Conservation (phyloP, 2,888 invertebrate genomes). For the Miltochrista miniata region DNA sequence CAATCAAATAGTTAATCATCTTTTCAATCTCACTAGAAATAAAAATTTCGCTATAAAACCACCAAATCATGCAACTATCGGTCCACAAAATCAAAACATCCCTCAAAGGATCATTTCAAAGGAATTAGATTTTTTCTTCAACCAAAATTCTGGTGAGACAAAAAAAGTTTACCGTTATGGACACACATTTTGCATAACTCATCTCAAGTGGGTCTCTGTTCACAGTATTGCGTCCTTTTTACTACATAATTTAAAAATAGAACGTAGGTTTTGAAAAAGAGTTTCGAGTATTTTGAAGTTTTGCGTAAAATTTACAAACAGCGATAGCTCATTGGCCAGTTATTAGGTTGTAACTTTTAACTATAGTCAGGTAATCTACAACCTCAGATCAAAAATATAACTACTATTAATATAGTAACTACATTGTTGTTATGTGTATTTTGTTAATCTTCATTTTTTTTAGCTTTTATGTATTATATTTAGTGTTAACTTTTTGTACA, state of each 20-base stretch:
- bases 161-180: slow-evolving; percentile 70
- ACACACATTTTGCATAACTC: slow-evolving; percentile 75
- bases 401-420: no score
- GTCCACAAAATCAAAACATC: slow-evolving; percentile 38
- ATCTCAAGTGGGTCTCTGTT: slow-evolving; percentile 60
- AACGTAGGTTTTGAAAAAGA: background rate
- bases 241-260: slow-evolving; percentile 8
- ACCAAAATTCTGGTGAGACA: slow-evolving; percentile 36
- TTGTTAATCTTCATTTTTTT: no score
- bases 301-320: no score
- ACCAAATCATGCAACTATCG: slow-evolving; percentile 25
- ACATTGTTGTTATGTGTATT: no score
- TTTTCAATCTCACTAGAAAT: background rate
- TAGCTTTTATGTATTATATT: no score
- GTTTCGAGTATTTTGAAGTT: no score
- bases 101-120: slow-evolving; percentile 35
- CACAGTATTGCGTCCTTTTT: slow-evolving; percentile 45
- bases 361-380: no score
- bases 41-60: slow-evolving; percentile 25
- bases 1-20: background rate
- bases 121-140: slow-evolving; percentile 42
- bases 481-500: no score
- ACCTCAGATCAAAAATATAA: no score
- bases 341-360: no score
- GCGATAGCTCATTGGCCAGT: no score